Evolutionary conservation across 2,113 vertebrate genomes (phyloP).

Genomic region (Chunga burmeisteri): DNA sequence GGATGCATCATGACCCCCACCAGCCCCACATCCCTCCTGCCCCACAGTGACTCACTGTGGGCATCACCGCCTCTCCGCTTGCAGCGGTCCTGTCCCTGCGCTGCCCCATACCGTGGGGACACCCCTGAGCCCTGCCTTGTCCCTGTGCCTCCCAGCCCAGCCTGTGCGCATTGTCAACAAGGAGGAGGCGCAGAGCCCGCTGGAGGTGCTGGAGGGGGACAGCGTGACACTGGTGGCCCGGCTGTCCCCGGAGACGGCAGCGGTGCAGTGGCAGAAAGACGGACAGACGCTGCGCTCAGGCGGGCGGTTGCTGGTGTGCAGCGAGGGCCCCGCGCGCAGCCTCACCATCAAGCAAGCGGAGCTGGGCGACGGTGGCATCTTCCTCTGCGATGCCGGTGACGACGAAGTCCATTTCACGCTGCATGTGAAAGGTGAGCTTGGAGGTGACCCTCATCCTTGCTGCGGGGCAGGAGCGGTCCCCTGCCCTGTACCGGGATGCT

Average conservation of each 20-base stretch:
- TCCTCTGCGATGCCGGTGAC: conserved; percentile 77
- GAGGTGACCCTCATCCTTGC: neutral
- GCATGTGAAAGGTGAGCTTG: conserved; percentile 81
- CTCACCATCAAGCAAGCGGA: conserved; percentile 82
- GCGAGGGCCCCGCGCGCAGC: conserved; percentile 74
- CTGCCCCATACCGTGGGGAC: neutral
- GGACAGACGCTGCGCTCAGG: conserved; percentile 66
- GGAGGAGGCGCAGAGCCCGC: conserved; percentile 54
- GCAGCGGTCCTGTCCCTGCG: rapidly evolving
- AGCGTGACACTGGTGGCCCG: conserved; percentile 79
- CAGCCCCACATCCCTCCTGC: neutral
- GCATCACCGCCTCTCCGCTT: rapidly evolving
- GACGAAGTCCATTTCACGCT: conserved; percentile 81
- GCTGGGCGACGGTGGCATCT: conserved; percentile 78
- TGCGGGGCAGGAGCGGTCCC: neutral
- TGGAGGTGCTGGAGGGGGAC: conserved; percentile 76
- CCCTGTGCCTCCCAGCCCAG: neutral
- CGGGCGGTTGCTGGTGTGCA: conserved; percentile 80
- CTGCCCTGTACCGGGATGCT: rapidly evolving
- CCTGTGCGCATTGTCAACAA: conserved; percentile 74
- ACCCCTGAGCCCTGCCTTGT: neutral
- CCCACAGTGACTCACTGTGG: rapidly evolving
- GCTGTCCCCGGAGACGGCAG: conserved; percentile 70
- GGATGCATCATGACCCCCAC: too few relatives aligned
- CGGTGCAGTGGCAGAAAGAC: conserved; percentile 80